Conservation (phyloP, 2,888 invertebrate species). For the Plutella xylostella region DNA sequence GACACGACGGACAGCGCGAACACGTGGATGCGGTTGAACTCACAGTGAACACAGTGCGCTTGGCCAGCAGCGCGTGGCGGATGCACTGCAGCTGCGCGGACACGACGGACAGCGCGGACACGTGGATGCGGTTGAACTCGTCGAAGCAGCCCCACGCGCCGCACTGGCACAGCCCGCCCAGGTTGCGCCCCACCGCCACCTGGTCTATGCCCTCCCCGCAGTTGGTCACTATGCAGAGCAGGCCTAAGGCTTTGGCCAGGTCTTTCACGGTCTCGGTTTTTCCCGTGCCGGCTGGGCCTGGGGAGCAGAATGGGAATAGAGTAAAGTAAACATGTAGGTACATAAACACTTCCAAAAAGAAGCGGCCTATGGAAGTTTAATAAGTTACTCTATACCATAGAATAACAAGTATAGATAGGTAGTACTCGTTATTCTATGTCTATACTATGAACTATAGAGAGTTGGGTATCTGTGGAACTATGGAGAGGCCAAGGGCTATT, state of each 20-base stretch:
- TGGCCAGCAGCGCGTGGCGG: conserved; percentile 82
- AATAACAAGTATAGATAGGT: too few species aligned
- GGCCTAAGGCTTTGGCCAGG: conserved; percentile 88
- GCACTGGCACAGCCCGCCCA: conserved; percentile 84
- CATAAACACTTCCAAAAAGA: too few species aligned
- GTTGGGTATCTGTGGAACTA: too few species aligned
- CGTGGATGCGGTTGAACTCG: conserved; percentile 93
- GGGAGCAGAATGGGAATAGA: not conserved
- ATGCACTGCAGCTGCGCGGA: conserved; percentile 93
- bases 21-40: conserved; percentile 89
- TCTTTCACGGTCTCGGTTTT: conserved; percentile 95
- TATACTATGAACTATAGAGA: too few species aligned
- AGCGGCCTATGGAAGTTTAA: too few species aligned
- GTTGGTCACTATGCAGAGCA: conserved; percentile 88
- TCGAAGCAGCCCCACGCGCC: conserved; percentile 98
- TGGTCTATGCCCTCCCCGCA: conserved; percentile 96
- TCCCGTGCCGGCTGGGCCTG: conserved; percentile 83
- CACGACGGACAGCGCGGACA: conserved; percentile 92
- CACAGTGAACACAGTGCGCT: conserved; percentile 80
- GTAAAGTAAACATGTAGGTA: not conserved
- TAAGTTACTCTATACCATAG: too few species aligned
- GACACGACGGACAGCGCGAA: conserved; percentile 95
- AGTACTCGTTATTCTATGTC: too few species aligned
- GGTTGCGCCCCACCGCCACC: conserved; percentile 80
- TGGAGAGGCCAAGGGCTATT: too few species aligned